phyloP scores from a whole-genome alignment of 2,797 vertebrate genomes.

The Diglossa cyanea region DNA sequence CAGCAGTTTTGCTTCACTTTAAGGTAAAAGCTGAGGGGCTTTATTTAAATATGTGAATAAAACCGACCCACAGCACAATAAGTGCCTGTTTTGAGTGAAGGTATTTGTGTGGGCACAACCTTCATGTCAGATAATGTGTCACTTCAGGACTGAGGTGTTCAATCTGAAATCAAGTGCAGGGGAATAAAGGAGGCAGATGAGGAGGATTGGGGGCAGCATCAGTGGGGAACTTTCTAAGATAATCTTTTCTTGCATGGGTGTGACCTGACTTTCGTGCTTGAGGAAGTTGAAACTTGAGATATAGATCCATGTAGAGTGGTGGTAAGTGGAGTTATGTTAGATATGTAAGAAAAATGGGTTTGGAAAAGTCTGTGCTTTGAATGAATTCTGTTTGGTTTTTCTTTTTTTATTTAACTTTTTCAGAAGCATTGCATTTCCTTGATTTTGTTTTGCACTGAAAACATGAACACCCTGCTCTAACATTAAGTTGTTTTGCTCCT shows the following conservation, averaged over 20 bases:
- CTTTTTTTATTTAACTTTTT: neutral
- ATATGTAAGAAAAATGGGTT: neutral
- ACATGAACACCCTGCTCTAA: neutral
- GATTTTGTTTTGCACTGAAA: neutral
- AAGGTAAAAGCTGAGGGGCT: constrained; percentile 82
- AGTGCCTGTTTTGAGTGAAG: neutral
- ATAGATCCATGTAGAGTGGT: neutral
- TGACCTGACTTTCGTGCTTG: neutral
- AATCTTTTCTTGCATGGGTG: neutral
- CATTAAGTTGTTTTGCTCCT: constrained; percentile 2
- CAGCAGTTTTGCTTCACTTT: constrained; percentile 96
- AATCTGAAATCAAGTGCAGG: neutral
- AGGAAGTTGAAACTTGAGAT: neutral
- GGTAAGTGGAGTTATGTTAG: neutral
- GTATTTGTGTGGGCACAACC: neutral
- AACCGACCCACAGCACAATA: accelerated
- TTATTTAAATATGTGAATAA: neutral
- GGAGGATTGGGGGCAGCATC: neutral
- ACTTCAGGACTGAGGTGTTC: neutral
- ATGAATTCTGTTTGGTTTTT: neutral
- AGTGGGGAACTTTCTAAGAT: neutral
- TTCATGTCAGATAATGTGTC: accelerated
- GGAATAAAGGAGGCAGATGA: neutral
- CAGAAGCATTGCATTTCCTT: neutral
- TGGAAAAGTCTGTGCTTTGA: accelerated